phyloP scores from a whole-genome alignment of 2,113 vertebrate genomes.

The Platycercus adscitus region DNA sequence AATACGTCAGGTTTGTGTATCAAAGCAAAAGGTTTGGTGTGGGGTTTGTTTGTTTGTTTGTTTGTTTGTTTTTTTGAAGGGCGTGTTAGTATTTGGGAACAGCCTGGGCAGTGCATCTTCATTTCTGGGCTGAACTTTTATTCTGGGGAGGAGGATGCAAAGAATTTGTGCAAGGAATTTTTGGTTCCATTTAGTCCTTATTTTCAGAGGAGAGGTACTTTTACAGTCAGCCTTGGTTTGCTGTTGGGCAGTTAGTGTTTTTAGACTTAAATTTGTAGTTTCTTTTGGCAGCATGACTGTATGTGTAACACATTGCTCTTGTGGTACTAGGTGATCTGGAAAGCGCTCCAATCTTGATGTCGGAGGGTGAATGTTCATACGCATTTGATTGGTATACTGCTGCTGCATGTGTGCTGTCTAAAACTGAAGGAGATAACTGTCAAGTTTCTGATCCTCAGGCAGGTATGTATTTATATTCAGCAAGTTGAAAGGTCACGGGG shows the following conservation, averaged over 20 bases:
- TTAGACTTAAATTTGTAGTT: neutral
- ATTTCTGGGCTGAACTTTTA: neutral
- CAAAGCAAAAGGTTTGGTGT: neutral
- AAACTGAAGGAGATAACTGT: constrained; percentile 85
- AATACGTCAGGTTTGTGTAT: neutral
- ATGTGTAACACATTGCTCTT: neutral
- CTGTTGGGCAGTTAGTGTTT: neutral
- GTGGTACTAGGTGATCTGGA: constrained; percentile 83
- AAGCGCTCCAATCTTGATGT: constrained; percentile 84
- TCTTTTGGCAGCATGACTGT: neutral
- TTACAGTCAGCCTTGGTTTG: neutral
- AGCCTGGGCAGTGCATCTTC: neutral
- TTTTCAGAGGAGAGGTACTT: neutral
- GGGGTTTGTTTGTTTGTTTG: no score
- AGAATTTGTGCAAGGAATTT: neutral
- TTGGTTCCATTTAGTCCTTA: neutral
- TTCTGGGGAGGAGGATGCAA: neutral
- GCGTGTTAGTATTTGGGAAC: neutral
- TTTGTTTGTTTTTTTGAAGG: neutral
- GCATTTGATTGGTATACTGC: constrained; percentile 92
- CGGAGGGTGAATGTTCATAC: constrained; percentile 78
- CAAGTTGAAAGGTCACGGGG: neutral
- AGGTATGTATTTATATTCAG: constrained; percentile 75
- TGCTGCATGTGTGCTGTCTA: constrained; percentile 89
- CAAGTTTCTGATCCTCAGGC: constrained; percentile 88